These are phyloP conservation scores for Digitonthophagus gazella DNA, from an alignment of 2,888 invertebrate species.

Conservation along the genomic window DNA sequence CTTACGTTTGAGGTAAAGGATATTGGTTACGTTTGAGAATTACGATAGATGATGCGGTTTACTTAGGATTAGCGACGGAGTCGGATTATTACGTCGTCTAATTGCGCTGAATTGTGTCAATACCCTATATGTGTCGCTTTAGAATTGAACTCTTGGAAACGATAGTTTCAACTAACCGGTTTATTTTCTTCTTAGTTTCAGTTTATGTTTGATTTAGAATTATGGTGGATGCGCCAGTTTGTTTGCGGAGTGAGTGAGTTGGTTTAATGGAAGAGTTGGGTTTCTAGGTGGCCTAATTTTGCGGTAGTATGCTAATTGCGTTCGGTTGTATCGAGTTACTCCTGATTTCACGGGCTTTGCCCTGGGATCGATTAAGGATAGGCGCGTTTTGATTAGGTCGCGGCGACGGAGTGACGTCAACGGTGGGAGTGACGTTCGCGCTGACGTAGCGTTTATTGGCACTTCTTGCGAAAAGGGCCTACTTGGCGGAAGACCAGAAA, in stretches of 20 bases:
- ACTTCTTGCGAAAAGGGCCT: conserved; percentile 19
- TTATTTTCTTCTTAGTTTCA: neutral
- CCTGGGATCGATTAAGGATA: neutral
- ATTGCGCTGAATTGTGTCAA: no score
- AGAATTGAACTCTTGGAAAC: no score
- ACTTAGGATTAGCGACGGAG: no score
- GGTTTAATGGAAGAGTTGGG: neutral
- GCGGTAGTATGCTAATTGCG: neutral
- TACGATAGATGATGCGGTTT: no score
- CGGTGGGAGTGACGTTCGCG: conserved; percentile 19
- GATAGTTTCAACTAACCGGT: no score
- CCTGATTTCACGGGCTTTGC: neutral
- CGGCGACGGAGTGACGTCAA: conserved; percentile 23
- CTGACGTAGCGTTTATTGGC: conserved; percentile 29
- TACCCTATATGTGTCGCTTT: no score
- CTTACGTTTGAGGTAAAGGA: no score
- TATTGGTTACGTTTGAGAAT: no score
- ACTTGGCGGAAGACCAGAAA: conserved; percentile 10
- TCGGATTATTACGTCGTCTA: no score
- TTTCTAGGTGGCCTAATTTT: no score
- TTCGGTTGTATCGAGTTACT: neutral
- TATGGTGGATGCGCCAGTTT: neutral
- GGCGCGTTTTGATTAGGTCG: neutral
- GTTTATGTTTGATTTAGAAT: neutral
- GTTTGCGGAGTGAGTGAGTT: neutral